Evolutionary conservation across 1,140 invertebrate species (phyloP).

Genomic region (Drosophila melanica): DNA sequence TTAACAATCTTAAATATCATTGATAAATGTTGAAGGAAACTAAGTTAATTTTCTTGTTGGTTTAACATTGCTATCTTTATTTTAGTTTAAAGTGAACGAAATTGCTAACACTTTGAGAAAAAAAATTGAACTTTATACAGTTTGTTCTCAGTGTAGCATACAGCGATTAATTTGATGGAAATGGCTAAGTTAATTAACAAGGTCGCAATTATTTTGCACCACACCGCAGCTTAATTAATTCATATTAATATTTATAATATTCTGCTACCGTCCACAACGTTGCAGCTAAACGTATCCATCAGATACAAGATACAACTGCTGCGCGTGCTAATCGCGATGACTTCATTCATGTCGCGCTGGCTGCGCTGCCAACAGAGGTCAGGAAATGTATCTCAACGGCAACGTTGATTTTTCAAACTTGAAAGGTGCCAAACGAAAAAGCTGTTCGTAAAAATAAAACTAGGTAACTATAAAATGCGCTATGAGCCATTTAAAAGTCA

Average conservation of each 20-base stretch:
- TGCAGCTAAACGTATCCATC: conserved; percentile 38
- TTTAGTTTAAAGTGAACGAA: no score
- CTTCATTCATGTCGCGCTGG: conserved; percentile 61
- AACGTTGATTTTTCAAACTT: conserved; percentile 43
- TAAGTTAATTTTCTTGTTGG: not conserved
- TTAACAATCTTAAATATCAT: no score
- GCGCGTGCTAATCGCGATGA: conserved; percentile 70
- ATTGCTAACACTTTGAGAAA: no score
- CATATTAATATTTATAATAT: conserved; percentile 38
- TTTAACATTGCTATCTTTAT: no score
- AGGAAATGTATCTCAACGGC: conserved; percentile 50
- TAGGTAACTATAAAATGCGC: conserved; percentile 28
- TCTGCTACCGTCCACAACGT: conserved; percentile 33
- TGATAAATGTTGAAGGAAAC: no score
- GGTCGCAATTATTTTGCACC: conserved; percentile 19
- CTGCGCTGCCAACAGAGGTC: conserved; percentile 58
- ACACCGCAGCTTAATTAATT: conserved; percentile 51
- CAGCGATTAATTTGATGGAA: conserved; percentile 16
- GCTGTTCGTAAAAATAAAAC: conserved; percentile 29
- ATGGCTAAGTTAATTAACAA: conserved; percentile 14
- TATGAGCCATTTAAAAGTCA: not conserved
- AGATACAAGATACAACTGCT: conserved; percentile 47
- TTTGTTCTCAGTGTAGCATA: not conserved
- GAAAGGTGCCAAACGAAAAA: conserved; percentile 56
- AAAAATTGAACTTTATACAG: not conserved